These are phyloP conservation scores for Trichechus manatus DNA, from an alignment of 2,113 vertebrate genomes.

Conservation along the genomic window DNA sequence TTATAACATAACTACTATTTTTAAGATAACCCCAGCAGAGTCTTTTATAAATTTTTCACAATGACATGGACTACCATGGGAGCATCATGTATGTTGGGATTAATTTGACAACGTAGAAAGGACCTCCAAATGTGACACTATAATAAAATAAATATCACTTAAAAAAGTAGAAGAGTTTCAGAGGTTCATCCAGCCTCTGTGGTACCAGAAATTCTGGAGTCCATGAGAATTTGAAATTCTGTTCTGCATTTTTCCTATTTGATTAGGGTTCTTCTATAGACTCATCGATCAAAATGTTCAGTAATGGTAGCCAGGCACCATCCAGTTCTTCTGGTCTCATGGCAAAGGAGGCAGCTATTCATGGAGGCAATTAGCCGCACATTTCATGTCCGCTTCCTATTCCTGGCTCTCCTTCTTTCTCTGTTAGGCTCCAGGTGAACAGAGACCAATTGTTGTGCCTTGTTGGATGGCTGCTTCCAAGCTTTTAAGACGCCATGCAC, in stretches of 20 bases:
- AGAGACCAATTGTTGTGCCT: not conserved
- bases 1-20: not conserved
- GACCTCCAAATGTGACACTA: not conserved
- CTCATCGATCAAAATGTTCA: not conserved
- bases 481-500: not conserved
- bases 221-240: not conserved
- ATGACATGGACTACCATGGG: not conserved
- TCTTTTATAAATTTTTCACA: not conserved
- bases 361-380: not conserved
- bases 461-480: not conserved
- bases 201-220: not conserved
- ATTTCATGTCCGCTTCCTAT: not conserved
- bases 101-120: constrained; percentile 4
- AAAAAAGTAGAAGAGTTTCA: not conserved
- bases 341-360: not conserved
- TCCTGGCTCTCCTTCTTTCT: not conserved
- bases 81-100: not conserved
- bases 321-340: not conserved
- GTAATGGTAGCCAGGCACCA: not conserved
- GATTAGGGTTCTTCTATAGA: not conserved
- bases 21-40: not conserved
- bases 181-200: not conserved
- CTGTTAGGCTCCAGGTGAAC: not conserved
- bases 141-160: not conserved
- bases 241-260: not conserved